phyloP scores from a whole-genome alignment of 1,140 invertebrate species.

The Nebria ingens region DNA sequence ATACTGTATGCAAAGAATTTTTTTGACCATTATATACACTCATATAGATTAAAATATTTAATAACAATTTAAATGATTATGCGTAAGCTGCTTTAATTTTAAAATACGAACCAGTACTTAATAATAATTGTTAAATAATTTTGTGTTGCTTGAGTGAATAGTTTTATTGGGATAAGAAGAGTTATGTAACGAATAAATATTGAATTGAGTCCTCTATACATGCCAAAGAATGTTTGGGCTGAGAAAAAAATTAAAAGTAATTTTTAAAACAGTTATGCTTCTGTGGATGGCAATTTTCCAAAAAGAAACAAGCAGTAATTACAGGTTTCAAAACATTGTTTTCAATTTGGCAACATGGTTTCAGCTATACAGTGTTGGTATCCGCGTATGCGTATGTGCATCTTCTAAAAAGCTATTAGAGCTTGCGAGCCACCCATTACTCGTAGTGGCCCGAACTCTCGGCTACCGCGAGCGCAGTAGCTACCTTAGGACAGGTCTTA shows the following conservation, averaged over 20 bases:
- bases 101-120: too few species aligned
- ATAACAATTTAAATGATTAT: too few species aligned
- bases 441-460: background rate
- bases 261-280: background rate
- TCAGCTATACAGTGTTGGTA: background rate
- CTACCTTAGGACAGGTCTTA: slow-evolving; percentile 25
- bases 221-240: background rate
- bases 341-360: background rate
- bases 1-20: too few species aligned
- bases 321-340: background rate
- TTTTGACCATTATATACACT: too few species aligned
- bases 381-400: background rate
- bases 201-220: background rate
- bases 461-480: background rate
- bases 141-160: background rate
- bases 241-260: background rate
- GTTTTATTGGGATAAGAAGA: background rate
- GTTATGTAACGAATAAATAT: background rate
- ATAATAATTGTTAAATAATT: background rate
- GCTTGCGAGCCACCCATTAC: background rate
- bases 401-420: slow-evolving; percentile 2
- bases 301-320: background rate
- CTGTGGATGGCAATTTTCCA: background rate
- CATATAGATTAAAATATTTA: too few species aligned
- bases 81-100: too few species aligned